Base-by-base conservation (phyloP, 2,888 invertebrate species). In the Eurytoma adleriae region DNA sequence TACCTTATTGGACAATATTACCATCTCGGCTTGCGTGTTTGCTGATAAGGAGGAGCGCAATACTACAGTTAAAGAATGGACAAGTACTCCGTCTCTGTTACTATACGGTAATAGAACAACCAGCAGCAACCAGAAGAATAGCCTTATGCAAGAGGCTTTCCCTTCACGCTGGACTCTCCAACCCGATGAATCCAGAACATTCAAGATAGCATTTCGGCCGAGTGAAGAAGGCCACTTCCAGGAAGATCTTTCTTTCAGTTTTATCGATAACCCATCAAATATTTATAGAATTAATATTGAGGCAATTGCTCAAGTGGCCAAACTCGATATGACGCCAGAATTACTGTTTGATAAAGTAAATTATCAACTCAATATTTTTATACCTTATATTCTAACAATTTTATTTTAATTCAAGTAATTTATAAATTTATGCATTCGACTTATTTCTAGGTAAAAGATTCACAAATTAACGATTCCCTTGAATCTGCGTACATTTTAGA, bases 401-500 rank as follows among this genome's bases (percentile, higher is more conserved):
- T 40, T 10, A 40, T 40, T 7, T 24, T 24, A 1, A 24, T 24
- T 24, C 24, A 24, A 24, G 2, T 52, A 14, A 14, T 54, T 40
- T 3, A 52, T 57, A 24, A 13, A 30, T 67, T 48, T 48, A 40
- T 40, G 5, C 24, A 1, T 10, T 57, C n/a, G 50, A 61, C 50
- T 62, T 48, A 71, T 66, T 24, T 24, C 13, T 14, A 87, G 87
- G 78, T 85, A 5, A 74, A 83, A 77, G 16, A 61, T 18, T 24
- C 59, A 7, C 87, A 86, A 50, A 18, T 80, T 13, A 71, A 83
- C 18, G 83, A 85, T 7, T 48, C 80, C 1, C 84, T 86, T 56
- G 83, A 83, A 3, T 87, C 88, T 0, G 83, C 85, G 1, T 90
- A 85, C 61, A 87, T 86, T 67, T 50, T 85, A n/a, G 86, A 89